A percentile compares a stretch with the other conserved stretches of the same genome.
phyloP scores from a whole-genome alignment of 2,113 vertebrate genomes.

The Forbesichthys agassizii region DNA sequence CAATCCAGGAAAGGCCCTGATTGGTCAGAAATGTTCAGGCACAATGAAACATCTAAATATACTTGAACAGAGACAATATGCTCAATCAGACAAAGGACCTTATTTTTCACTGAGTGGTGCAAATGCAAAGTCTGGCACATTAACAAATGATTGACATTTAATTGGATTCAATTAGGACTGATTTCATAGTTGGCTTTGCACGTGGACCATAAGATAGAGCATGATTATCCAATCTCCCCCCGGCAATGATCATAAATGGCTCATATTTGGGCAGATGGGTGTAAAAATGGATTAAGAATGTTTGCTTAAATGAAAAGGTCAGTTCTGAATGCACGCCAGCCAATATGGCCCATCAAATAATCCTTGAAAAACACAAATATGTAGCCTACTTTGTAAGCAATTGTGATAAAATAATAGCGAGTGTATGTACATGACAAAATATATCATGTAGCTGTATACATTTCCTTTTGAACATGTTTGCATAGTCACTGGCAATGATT shows the following conservation, averaged over 20 bases:
- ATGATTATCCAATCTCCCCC: constrained; percentile 39
- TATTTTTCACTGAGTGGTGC: constrained; percentile 14
- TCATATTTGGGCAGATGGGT: too few species aligned
- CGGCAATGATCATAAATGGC: constrained; percentile 19
- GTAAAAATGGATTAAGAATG: constrained; percentile 7
- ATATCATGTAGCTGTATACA: constrained; percentile 23
- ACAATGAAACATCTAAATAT: too few species aligned
- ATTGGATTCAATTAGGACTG: constrained; percentile 44
- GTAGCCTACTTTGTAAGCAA: too few species aligned
- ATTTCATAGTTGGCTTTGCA: constrained; percentile 45
- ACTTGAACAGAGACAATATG: background rate
- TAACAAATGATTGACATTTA: constrained; percentile 41
- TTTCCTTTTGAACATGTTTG: constrained; percentile 20
- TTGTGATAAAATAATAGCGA: background rate
- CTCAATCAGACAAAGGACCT: background rate
- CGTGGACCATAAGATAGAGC: constrained; percentile 40
- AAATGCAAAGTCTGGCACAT: constrained; percentile 16
- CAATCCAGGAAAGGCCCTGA: too few species aligned
- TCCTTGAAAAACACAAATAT: constrained; percentile 19
- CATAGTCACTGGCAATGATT: constrained; percentile 45
- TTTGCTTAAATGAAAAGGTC: background rate
- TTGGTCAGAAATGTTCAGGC: too few species aligned
- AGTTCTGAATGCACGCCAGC: constrained; percentile 8
- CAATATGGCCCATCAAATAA: background rate
- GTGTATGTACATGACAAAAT: too few species aligned